Base-by-base conservation (phyloP, 2,113 vertebrate species). In the Zosterops lateralis region DNA sequence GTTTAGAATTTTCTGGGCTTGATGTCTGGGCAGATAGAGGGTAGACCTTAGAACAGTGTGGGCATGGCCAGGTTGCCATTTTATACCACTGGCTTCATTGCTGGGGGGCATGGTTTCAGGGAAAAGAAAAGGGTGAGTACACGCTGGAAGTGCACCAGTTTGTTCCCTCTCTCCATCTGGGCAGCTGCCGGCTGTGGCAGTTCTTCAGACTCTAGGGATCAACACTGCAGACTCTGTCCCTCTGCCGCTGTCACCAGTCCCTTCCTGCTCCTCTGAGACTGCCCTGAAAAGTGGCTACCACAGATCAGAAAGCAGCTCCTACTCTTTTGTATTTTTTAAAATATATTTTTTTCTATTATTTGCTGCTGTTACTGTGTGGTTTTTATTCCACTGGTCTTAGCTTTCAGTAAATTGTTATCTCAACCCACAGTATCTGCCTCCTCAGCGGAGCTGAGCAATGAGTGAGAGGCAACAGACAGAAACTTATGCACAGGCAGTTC, bases 401-500 rank as follows among this genome's bases (percentile, higher is more conserved):
- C 19, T 66, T 50, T 34, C 29, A 42, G 44, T 34, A 42, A 57
- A 57, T 34, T 31, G 5, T 61, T 57, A 40, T 57, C 34, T 66
- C 51, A 57, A 4, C 8, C 24, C 2, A 1, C 15, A n/a, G 8
- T 22, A 12, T 40, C n/a, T n/a, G 18, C 14, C 24, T 86, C 53
- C 28, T n/a, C 0, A 0, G 24, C 20, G 12, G 6, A 32, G 16
- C 15, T 21, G 15, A 47, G 5, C 40, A 24, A 24, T 4, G 4
- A 17, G 67, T 53, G 32, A 47, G 21, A 29, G 56, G 38, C 38
- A 77, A 21, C 24, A 77, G 22, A 61, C 22, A 61, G 42, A 57
- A 61, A 54, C 5, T 19, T 32, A 68, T n/a, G 11, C 3, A 58
- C 20, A 44, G 31, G 31, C 51, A 50, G 9, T 67, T 60, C 22